phyloP scores from a whole-genome alignment of 2,113 vertebrate genomes.

The Alexandromys fortis region DNA sequence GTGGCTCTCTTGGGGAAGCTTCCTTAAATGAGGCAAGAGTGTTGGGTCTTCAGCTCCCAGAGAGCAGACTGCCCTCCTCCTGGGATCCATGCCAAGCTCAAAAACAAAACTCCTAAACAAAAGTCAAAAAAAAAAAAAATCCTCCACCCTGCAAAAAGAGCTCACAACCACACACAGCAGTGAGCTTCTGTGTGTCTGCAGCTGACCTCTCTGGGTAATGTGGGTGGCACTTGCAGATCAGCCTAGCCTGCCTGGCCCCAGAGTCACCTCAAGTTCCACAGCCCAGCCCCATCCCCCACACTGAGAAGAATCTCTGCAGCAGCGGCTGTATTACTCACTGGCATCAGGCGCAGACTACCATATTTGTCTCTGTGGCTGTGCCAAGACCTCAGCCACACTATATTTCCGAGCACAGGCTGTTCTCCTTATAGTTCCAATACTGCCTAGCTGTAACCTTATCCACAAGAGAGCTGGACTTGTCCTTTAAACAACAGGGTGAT shows the following conservation, averaged over 20 bases:
- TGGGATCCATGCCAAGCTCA: slow-evolving; percentile 17
- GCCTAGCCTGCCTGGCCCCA: background rate
- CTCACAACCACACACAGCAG: background rate
- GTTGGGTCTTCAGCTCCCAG: slow-evolving; percentile 4
- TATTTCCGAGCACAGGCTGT: slow-evolving; percentile 23
- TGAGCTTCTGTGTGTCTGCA: background rate
- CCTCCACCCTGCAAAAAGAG: slow-evolving; percentile 26
- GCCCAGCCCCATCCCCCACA: background rate
- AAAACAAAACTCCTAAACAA: background rate
- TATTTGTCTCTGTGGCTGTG: slow-evolving; percentile 16
- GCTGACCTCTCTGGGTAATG: background rate
- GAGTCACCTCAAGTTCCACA: background rate
- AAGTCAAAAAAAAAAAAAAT: background rate
- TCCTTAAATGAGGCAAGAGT: background rate
- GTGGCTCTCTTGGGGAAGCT: background rate
- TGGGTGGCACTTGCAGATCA: background rate
- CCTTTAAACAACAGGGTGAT: background rate
- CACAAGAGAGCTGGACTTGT: background rate
- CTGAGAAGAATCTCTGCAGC: background rate
- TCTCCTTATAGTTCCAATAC: background rate
- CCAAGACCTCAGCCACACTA: slow-evolving; percentile 42
- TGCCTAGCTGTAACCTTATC: background rate
- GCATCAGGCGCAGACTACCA: background rate
- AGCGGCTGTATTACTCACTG: background rate
- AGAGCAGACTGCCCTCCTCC: background rate